These are phyloP conservation scores for Pogoniulus pusillus DNA, from an alignment of 2,797 vertebrate genomes.

Conservation along the genomic window DNA sequence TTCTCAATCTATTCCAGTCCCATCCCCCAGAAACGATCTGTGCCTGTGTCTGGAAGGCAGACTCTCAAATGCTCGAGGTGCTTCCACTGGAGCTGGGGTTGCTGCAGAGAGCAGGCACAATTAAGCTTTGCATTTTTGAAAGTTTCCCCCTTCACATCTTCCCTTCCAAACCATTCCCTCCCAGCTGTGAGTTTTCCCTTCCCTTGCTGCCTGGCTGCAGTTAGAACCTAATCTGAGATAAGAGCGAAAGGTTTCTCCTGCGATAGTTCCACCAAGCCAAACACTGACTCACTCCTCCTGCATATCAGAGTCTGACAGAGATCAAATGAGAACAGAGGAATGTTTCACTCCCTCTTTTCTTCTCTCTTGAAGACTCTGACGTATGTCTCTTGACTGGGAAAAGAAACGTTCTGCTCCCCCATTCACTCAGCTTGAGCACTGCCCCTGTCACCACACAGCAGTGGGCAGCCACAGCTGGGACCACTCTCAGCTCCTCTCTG, in stretches of 20 bases:
- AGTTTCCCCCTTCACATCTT: slow-evolving; percentile 10
- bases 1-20: neutral
- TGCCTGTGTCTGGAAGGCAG: neutral
- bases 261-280: slow-evolving; percentile 49
- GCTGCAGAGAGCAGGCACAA: neutral
- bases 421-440: slow-evolving; percentile 11
- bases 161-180: slow-evolving; percentile 6
- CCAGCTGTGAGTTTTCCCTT: slow-evolving; percentile 11
- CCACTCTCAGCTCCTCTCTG: neutral
- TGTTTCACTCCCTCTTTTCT: slow-evolving; percentile 62
- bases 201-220: slow-evolving; percentile 33
- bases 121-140: slow-evolving; percentile 21
- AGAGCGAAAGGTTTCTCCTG: slow-evolving; percentile 64
- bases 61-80: neutral
- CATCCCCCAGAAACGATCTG: neutral
- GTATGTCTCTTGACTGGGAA: slow-evolving; percentile 22
- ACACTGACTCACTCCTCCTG: slow-evolving; percentile 59
- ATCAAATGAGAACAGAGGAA: slow-evolving; percentile 73
- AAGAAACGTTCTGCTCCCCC: slow-evolving; percentile 50
- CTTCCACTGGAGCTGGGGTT: neutral
- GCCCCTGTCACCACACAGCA: slow-evolving; percentile 26
- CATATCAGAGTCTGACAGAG: slow-evolving; percentile 57
- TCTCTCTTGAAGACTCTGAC: slow-evolving; percentile 61
- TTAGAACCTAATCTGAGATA: slow-evolving; percentile 61
- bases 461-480: slow-evolving; percentile 38